Conservation (phyloP, 1,140 invertebrate genomes). For the silkworm (Bombyx mori) region ASM3026992v2 NC_085129.1:17416501-17417000, state of each 20-base stretch:
- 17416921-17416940: conserved; percentile 22
- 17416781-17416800: conserved; percentile 15
- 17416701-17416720: neutral
- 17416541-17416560: neutral
- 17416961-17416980: conserved; percentile 20
- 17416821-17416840: conserved; percentile 16
- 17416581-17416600: neutral
- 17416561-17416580: neutral
- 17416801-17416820: conserved; percentile 20
- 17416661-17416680: neutral
- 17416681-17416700: neutral
- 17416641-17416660: neutral
- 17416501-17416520: neutral
- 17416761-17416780: neutral
- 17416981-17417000: conserved; percentile 17
- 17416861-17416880: conserved; percentile 15
- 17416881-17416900: conserved; percentile 14
- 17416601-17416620: neutral
- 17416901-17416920: conserved; percentile 22
- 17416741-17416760: too few relatives aligned
- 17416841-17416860: conserved; percentile 10
- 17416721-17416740: neutral
- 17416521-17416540: neutral
- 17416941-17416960: conserved; percentile 10
- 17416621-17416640: neutral